Percentiles rank a stretch among this genome's conserved stretches.
These are phyloP conservation scores for Clostera curtula DNA, from an alignment of 2,888 invertebrate species.

Conservation along the genomic window DNA sequence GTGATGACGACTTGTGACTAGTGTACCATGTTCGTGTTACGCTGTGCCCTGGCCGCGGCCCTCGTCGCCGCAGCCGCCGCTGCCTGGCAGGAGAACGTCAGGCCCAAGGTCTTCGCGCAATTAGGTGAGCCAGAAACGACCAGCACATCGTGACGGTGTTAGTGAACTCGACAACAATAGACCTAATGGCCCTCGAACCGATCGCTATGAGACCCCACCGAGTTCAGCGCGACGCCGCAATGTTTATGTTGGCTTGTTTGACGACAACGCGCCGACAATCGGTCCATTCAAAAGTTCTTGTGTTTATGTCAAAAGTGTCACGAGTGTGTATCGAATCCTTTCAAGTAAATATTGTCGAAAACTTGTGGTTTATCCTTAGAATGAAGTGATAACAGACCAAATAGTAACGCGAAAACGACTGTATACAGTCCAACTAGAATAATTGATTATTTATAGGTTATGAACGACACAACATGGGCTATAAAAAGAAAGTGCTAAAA, in stretches of 20 bases:
- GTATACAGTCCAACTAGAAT: no score
- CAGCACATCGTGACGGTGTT: slow-evolving; percentile 41
- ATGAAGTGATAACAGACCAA: no score
- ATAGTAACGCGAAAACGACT: no score
- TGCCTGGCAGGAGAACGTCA: slow-evolving; percentile 93
- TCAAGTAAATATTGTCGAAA: no score
- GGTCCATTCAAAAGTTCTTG: slow-evolving; percentile 50
- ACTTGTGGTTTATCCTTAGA: no score
- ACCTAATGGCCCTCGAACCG: slow-evolving; percentile 40
- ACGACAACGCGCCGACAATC: slow-evolving; percentile 58
- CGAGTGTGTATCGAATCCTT: slow-evolving; percentile 12
- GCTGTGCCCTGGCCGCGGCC: slow-evolving; percentile 69
- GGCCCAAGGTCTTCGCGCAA: slow-evolving; percentile 94
- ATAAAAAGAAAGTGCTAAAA: no score
- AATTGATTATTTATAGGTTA: no score
- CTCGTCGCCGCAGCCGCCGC: slow-evolving; percentile 73
- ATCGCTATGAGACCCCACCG: slow-evolving; percentile 34
- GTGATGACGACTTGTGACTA: slow-evolving; percentile 72
- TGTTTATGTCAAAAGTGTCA: slow-evolving; percentile 51
- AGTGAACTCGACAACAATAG: slow-evolving; percentile 51
- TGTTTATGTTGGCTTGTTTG: slow-evolving; percentile 67
- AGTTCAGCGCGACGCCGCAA: slow-evolving; percentile 31
- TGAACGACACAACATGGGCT: no score
- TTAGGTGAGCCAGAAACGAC: slow-evolving; percentile 80
- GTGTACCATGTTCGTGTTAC: slow-evolving; percentile 71